Base-by-base conservation (phyloP, 2,113 vertebrate species). In the Ellobius talpinus region DNA sequence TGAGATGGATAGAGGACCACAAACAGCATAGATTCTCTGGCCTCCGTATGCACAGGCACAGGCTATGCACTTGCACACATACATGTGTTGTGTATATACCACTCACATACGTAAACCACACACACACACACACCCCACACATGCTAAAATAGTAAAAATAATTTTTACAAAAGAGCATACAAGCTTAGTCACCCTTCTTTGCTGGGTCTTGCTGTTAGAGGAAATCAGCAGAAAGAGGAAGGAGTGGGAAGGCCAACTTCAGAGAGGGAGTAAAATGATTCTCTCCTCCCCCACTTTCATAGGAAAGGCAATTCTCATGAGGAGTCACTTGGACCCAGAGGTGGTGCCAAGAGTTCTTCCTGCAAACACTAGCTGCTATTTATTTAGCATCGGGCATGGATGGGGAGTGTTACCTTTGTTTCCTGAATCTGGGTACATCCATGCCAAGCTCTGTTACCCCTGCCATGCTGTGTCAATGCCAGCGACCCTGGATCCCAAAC, bases 291-390 rank as follows among this genome's bases (percentile, higher is more conserved):
- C 16, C n/a, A n/a, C 42, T 91, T 97, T 96, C 96, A 58, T 17
- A 23, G 68, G 65, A 97, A 91, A 82, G 19, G 17, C n/a, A 58
- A 24, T 89, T 94, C 74, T 70, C 52, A 6, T 6, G 68, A 91
- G 95, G 72, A 58, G 63, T 66, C 11, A 29, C 31, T 8, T 82
- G 29, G 87, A 90, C 50, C 31, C 21, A 78, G 77, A 70, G 7
- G 33, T 42, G 42, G 47, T 66, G 87, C 76, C 82, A 85, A 87
- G 66, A 77, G 89, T 87, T 92, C 77, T 78, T 95, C 90, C 58
- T 36, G 47, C 31, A 89, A 92, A 94, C 77, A n/a, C 23, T 36
- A 50, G 81, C 47, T 84, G n/a, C 58, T 82, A 36, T 95, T 93
- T 84, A 78, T 61, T 78, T 24, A 63, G 45, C 72, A 52, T n/a